phyloP scores from a whole-genome alignment of 2,888 invertebrate genomes.

The Lymantria dispar region DNA sequence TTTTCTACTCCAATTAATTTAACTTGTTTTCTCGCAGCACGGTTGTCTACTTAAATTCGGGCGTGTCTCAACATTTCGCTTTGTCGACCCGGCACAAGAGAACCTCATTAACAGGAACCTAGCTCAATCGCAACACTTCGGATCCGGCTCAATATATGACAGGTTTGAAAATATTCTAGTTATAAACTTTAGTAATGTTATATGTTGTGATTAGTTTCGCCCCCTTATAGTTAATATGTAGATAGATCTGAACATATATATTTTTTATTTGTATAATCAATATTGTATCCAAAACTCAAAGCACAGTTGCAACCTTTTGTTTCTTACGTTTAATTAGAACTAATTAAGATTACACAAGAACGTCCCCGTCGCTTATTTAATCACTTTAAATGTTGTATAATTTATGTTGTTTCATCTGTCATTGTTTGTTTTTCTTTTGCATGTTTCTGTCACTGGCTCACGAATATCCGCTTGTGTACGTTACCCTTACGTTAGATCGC shows the following conservation, averaged over 20 bases:
- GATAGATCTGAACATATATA: neutral
- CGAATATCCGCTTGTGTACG: slow-evolving; percentile 77
- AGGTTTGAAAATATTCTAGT: slow-evolving; percentile 80
- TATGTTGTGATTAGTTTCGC: slow-evolving; percentile 55
- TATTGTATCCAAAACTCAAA: slow-evolving; percentile 32
- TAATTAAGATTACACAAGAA: slow-evolving; percentile 40
- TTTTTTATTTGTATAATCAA: slow-evolving; percentile 17
- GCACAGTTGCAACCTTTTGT: slow-evolving; percentile 45
- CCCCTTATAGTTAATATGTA: slow-evolving; percentile 32
- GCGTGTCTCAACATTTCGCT: slow-evolving; percentile 92
- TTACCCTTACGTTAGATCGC: slow-evolving; percentile 73
- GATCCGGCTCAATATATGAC: slow-evolving; percentile 91
- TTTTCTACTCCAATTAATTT: slow-evolving; percentile 11
- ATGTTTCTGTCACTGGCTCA: slow-evolving; percentile 80
- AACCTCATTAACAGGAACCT: slow-evolving; percentile 89
- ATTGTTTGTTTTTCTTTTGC: slow-evolving; percentile 74
- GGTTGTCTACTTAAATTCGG: slow-evolving; percentile 93
- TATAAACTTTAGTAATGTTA: slow-evolving; percentile 24
- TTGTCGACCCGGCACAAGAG: slow-evolving; percentile 92
- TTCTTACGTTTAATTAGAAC: slow-evolving; percentile 45
- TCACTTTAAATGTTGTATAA: slow-evolving; percentile 45
- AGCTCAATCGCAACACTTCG: slow-evolving; percentile 87
- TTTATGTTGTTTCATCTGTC: slow-evolving; percentile 61
- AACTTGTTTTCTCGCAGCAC: slow-evolving; percentile 78
- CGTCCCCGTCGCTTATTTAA: slow-evolving; percentile 54